Conservation (phyloP, 2,113 vertebrate species). For the Oncorhynchus kisutch region DNA sequence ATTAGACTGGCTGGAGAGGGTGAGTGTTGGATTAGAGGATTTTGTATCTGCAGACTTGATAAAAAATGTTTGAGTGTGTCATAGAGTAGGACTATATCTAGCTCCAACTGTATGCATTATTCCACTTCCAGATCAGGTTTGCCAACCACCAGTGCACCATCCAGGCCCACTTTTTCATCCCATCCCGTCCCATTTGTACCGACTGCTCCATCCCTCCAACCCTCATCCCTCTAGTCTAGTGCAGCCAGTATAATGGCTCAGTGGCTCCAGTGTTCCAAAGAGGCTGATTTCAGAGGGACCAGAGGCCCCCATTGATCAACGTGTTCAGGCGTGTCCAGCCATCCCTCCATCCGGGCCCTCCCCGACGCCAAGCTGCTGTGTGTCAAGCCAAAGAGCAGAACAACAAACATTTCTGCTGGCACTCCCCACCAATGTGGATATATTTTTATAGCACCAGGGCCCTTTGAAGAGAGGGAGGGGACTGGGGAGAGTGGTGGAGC, state of each 20-base stretch:
- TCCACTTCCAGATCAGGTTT: no score
- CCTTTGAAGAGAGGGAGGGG: constrained; percentile 57
- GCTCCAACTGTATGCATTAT: no score
- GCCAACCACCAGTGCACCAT: no score
- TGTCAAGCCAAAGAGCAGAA: constrained; percentile 62
- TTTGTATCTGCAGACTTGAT: no score
- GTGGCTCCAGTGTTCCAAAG: constrained; percentile 25
- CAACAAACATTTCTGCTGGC: constrained; percentile 59
- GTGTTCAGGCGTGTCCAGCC: constrained; percentile 45
- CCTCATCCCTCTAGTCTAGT: background rate
- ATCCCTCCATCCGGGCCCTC: background rate
- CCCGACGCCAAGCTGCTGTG: constrained; percentile 54
- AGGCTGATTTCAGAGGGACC: constrained; percentile 58
- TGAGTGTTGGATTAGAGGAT: no score
- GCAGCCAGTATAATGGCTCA: background rate
- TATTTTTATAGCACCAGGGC: constrained; percentile 69
- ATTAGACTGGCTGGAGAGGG: no score
- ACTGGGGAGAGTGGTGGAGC: background rate
- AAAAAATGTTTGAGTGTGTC: no score
- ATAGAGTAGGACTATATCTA: no score
- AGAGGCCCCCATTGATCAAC: constrained; percentile 59
- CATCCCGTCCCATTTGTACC: background rate
- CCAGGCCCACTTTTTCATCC: background rate
- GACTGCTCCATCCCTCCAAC: background rate
- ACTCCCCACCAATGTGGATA: constrained; percentile 11